Conservation (phyloP, 37 sponge, comb jelly and placozoan genomes). For the Eunapius fragilis region DNA sequence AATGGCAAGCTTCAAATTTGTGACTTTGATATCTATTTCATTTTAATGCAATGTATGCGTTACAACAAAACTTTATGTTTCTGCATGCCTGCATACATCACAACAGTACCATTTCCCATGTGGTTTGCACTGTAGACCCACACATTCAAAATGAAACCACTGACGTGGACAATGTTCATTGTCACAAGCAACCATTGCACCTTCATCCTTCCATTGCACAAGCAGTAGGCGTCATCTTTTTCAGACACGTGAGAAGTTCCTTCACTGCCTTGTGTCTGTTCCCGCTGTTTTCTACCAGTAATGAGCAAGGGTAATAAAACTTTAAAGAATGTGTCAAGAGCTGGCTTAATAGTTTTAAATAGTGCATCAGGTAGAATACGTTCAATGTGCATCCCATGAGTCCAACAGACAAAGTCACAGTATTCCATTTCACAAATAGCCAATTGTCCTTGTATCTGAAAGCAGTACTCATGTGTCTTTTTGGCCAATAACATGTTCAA, state of each 20-base stretch:
- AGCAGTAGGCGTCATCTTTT: constrained; percentile 11
- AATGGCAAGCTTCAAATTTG: background rate
- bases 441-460: constrained; percentile 43
- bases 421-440: constrained; percentile 17
- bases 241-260: too few species aligned
- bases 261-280: too few species aligned
- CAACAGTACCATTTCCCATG: background rate
- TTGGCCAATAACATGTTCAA: background rate
- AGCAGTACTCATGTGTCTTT: constrained; percentile 24
- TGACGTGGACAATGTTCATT: constrained; percentile 3
- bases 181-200: constrained; percentile 33
- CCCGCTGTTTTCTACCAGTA: too few species aligned
- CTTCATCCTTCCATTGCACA: background rate
- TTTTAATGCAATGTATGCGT: background rate
- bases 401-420: constrained; percentile 45
- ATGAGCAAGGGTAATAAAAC: too few species aligned
- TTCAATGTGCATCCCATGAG: constrained; percentile 10
- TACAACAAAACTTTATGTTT: background rate
- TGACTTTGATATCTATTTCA: background rate
- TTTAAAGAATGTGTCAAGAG: background rate
- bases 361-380: background rate
- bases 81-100: too few species aligned
- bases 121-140: background rate
- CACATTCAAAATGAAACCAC: constrained; percentile 45
- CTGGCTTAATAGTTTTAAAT: background rate